Conservation (phyloP, 2,797 vertebrate genomes). For the Mormyrops attenuatus region DNA sequence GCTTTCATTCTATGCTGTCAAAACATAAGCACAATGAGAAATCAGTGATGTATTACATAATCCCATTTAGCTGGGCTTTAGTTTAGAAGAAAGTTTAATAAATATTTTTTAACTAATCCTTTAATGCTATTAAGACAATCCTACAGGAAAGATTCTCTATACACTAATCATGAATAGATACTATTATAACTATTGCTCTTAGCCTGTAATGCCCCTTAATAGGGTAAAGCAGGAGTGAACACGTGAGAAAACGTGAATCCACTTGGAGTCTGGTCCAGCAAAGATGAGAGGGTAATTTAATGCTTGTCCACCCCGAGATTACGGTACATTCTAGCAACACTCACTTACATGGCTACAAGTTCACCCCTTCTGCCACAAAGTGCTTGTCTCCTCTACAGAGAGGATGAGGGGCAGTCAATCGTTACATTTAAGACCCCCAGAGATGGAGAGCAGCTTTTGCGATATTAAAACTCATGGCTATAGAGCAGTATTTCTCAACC, state of each 20-base stretch:
- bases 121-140: constrained; percentile 11
- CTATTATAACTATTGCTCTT: background rate
- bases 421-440: constrained; percentile 40
- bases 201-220: background rate
- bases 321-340: background rate
- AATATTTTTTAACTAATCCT: background rate
- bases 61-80: background rate
- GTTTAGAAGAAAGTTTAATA: background rate
- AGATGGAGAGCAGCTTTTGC: constrained; percentile 42
- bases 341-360: background rate
- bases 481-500: background rate
- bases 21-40: background rate
- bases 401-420: constrained; percentile 50
- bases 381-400: constrained; percentile 19
- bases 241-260: background rate
- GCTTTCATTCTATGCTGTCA: background rate
- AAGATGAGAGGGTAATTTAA: background rate
- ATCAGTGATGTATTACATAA: constrained; percentile 13
- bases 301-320: background rate
- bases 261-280: constrained; percentile 73
- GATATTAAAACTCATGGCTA: constrained; percentile 47
- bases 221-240: background rate
- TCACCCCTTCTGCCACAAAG: background rate
- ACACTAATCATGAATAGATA: background rate
- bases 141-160: background rate